A percentile compares a stretch with the other conserved stretches of the same genome.
phyloP scores from a whole-genome alignment of 1,140 invertebrate genomes.

The Drosophila biarmipes region DNA sequence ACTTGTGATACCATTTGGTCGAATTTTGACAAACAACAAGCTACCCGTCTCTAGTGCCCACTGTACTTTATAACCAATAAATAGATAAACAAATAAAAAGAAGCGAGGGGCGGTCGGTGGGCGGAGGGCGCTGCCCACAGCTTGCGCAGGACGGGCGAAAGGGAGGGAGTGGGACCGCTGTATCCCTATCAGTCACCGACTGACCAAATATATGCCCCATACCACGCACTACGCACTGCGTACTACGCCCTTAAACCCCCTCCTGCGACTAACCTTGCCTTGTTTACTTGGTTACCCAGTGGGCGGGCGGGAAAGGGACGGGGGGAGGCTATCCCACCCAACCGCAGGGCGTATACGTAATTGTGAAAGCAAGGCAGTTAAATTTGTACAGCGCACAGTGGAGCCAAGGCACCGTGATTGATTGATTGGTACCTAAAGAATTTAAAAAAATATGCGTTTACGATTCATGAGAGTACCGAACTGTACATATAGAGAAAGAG shows the following conservation, averaged over 20 bases:
- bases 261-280: constrained; percentile 22
- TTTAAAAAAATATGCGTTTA: no score
- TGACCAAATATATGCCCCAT: constrained; percentile 44
- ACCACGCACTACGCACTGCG: not conserved
- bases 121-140: constrained; percentile 31
- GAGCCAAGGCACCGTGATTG: not conserved
- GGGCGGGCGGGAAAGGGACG: constrained; percentile 1
- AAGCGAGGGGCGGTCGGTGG: constrained; percentile 9
- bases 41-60: not conserved
- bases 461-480: no score
- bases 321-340: not conserved
- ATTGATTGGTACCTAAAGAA: not conserved
- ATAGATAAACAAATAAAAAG: constrained; percentile 37
- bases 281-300: constrained; percentile 35
- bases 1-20: no score
- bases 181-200: constrained; percentile 59
- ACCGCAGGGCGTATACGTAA: constrained; percentile 48
- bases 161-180: constrained; percentile 26
- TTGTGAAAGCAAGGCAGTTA: constrained; percentile 41
- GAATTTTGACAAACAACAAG: no score
- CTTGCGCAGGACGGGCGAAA: constrained; percentile 19
- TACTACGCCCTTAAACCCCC: not conserved
- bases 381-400: constrained; percentile 32
- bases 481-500: no score
- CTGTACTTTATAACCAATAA: constrained; percentile 47